phyloP scores from a whole-genome alignment of 2,797 vertebrate genomes.

The Gobionotothen gibberifrons region DNA sequence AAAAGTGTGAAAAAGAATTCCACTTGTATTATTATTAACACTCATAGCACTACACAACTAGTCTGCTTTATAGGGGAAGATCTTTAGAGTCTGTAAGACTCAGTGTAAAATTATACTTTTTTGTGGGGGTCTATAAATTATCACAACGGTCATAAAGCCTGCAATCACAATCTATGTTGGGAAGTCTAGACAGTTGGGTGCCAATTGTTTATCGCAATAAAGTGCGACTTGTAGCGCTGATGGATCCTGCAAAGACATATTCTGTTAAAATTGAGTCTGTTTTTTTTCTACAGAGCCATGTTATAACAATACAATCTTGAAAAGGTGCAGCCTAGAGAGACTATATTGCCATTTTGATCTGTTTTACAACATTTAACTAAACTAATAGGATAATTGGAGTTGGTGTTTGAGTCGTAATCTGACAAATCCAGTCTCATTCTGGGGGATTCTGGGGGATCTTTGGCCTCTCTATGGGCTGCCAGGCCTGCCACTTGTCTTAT shows the following conservation, averaged over 20 bases:
- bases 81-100: constrained; percentile 21
- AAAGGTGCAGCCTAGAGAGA: not conserved
- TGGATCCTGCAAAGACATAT: constrained; percentile 1
- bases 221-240: not conserved
- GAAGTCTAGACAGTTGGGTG: constrained; percentile 53
- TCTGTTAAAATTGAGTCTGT: constrained; percentile 5
- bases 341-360: constrained; percentile 10
- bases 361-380: constrained; percentile 22
- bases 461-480: constrained; percentile 47
- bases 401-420: constrained; percentile 68
- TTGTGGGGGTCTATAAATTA: constrained; percentile 60
- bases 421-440: constrained; percentile 70
- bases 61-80: constrained; percentile 23
- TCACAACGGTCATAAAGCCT: constrained; percentile 25
- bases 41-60: not conserved
- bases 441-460: constrained; percentile 59
- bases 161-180: constrained; percentile 34
- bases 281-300: not conserved
- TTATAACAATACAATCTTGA: constrained; percentile 21
- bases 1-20: not conserved
- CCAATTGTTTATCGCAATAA: constrained; percentile 32
- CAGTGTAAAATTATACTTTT: constrained; percentile 42
- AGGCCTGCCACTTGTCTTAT: constrained; percentile 71
- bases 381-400: constrained; percentile 60
- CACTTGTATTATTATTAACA: not conserved